Percentiles rank a stretch among this genome's conserved stretches.
These are phyloP conservation scores for Dascyllus trimaculatus DNA, from an alignment of 2,113 vertebrate genomes.

Conservation along the genomic window DNA sequence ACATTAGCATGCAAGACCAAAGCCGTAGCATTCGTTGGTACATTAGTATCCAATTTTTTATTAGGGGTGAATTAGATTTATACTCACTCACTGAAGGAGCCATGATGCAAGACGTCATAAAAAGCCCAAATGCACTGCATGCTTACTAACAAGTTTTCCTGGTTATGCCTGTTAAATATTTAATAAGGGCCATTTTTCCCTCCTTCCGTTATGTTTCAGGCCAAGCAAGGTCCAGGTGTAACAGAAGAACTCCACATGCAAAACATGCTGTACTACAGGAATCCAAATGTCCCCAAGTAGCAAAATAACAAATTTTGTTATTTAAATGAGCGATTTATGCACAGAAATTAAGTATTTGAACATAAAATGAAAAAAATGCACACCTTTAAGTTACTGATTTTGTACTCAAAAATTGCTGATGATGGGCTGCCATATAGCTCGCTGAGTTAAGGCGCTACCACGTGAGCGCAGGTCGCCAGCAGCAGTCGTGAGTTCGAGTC, in stretches of 20 bases:
- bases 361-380: too few species aligned
- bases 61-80: constrained; percentile 62
- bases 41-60: constrained; percentile 65
- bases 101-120: constrained; percentile 62
- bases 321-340: too few species aligned
- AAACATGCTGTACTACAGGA: background rate
- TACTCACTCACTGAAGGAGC: constrained; percentile 60
- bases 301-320: too few species aligned
- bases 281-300: too few species aligned
- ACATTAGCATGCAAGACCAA: constrained; percentile 66
- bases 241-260: background rate
- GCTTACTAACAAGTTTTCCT: constrained; percentile 44
- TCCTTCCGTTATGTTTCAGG: constrained; percentile 1
- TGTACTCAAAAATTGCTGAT: too few species aligned
- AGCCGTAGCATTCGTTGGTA: constrained; percentile 60
- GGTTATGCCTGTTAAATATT: constrained; percentile 71
- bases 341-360: too few species aligned
- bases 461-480: too few species aligned
- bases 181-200: constrained; percentile 42
- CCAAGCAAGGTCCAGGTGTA: constrained; percentile 6
- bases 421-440: too few species aligned
- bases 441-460: too few species aligned
- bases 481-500: too few species aligned
- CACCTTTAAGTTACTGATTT: too few species aligned
- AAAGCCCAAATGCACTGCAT: constrained; percentile 67